These are phyloP conservation scores for Autographa pulchrina DNA, from an alignment of 2,888 invertebrate species.

Conservation along the genomic window DNA sequence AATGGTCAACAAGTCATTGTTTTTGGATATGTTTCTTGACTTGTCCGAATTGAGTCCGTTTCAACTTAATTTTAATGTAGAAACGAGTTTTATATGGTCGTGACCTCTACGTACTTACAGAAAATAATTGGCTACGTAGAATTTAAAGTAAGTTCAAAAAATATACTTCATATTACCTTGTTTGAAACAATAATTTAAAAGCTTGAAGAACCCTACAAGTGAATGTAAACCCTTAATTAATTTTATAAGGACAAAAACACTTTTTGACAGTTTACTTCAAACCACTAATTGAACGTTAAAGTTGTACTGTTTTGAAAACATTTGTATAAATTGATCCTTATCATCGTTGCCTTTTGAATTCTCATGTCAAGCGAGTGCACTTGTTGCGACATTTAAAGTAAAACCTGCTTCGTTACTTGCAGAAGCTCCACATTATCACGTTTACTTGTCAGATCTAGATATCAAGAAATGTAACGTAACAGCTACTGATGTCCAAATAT, in stretches of 20 bases:
- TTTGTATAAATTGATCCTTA: neutral
- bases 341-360: slow-evolving; percentile 10
- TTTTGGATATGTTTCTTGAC: neutral
- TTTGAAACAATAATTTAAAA: too few relatives aligned
- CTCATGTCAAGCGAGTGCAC: slow-evolving; percentile 9
- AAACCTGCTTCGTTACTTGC: slow-evolving; percentile 21
- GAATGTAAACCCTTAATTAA: too few relatives aligned
- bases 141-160: too few relatives aligned
- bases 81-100: neutral
- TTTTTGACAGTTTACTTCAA: neutral
- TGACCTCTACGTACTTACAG: neutral
- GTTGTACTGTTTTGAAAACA: neutral
- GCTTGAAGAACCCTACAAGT: too few relatives aligned
- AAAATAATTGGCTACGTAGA: neutral
- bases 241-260: neutral
- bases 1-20: neutral
- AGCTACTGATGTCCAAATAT: neutral
- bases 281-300: neutral
- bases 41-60: neutral
- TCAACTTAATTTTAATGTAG: neutral
- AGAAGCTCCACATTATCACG: slow-evolving; percentile 41
- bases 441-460: slow-evolving; percentile 28
- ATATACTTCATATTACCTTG: too few relatives aligned
- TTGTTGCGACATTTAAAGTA: slow-evolving; percentile 35
- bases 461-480: slow-evolving; percentile 30